These are phyloP conservation scores for Onthophagus taurus DNA, from an alignment of 1,140 invertebrate genomes.

Conservation along the genomic window DNA sequence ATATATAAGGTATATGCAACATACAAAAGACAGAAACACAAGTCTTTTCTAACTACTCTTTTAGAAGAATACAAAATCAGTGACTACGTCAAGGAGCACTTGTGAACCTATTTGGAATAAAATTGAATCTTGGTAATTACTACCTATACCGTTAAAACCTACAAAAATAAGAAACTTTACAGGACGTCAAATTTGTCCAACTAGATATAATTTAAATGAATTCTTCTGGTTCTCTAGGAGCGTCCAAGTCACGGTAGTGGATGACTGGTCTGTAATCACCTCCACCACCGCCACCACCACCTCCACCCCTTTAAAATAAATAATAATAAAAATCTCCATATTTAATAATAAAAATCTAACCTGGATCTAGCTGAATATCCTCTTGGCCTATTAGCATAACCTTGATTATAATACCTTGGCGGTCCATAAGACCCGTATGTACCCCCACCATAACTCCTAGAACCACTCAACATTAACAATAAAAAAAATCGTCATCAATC, in stretches of 20 bases:
- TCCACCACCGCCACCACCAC: slow-evolving; percentile 48
- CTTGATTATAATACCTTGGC: slow-evolving; percentile 40
- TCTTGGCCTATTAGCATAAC: slow-evolving; percentile 29
- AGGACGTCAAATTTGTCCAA: no score
- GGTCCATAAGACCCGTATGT: slow-evolving; percentile 36
- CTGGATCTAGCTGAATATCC: slow-evolving; percentile 30
- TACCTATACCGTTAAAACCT: no score
- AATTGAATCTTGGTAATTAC: no score
- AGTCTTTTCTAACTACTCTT: no score
- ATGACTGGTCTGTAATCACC: slow-evolving; percentile 75
- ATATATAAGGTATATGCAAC: no score
- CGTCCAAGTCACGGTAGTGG: slow-evolving; percentile 86
- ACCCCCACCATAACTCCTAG: slow-evolving; percentile 39
- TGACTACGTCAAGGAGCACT: no score
- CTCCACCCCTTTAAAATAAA: neutral
- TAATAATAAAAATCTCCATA: slow-evolving; percentile 3
- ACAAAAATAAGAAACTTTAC: neutral
- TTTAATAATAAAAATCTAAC: slow-evolving; percentile 19
- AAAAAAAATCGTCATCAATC: slow-evolving; percentile 3
- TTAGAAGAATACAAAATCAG: no score
- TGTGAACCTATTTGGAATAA: no score
- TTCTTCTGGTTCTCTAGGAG: slow-evolving; percentile 77
- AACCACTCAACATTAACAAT: slow-evolving; percentile 20
- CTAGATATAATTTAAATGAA: slow-evolving; percentile 61
- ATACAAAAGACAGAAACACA: no score